These are phyloP conservation scores for Gadopsis marmoratus DNA, from an alignment of 2,797 vertebrate species.

Conservation along the genomic window DNA sequence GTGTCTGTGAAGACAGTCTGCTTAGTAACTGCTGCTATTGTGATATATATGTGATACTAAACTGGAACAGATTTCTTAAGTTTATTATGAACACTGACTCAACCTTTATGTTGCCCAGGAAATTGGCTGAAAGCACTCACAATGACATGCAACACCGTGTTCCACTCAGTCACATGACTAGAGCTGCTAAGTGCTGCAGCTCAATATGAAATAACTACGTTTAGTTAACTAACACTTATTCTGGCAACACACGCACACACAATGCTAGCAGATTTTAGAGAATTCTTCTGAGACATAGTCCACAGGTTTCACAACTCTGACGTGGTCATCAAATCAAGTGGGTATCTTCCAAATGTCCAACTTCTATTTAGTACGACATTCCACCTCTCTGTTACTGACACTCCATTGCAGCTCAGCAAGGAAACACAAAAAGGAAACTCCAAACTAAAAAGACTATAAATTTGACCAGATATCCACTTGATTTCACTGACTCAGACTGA, in stretches of 20 bases:
- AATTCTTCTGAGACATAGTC: no score
- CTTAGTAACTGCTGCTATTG: no score
- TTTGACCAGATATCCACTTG: accelerated
- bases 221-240: neutral
- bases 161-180: neutral
- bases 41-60: no score
- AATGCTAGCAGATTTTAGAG: neutral
- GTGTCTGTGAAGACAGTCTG: constrained; percentile 14
- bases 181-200: neutral
- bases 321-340: neutral
- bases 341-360: neutral
- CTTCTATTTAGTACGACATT: neutral
- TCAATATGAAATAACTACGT: neutral
- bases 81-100: neutral
- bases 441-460: no score
- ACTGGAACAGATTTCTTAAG: no score
- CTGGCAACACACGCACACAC: neutral
- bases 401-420: neutral
- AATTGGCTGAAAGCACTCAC: neutral
- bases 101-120: neutral
- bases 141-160: neutral
- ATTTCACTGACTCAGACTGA: neutral
- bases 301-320: neutral
- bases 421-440: neutral
- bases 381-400: neutral